Evolutionary conservation across 2,797 vertebrate genomes (phyloP).

Genomic region (Eulemur coronatus): DNA sequence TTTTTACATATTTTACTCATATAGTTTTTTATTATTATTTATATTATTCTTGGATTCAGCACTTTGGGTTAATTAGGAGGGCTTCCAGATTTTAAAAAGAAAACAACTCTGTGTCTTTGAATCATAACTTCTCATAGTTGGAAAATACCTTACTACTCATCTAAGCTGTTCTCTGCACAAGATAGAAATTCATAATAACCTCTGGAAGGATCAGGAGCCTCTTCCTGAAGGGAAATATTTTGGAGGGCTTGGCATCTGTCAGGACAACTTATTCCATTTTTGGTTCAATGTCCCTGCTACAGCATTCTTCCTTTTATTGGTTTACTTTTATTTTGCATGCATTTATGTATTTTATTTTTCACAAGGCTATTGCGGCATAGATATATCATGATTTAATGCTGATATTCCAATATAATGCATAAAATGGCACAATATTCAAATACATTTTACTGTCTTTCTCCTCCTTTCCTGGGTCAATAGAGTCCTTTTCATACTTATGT

Average conservation of each 20-base stretch:
- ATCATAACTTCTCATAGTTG: not conserved
- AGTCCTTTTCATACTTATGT: not conserved
- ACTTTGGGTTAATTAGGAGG: not conserved
- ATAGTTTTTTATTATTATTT: not conserved
- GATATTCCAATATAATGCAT: not conserved
- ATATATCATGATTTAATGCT: not conserved
- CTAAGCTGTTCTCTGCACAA: not conserved
- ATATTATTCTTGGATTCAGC: not conserved
- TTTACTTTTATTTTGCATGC: not conserved
- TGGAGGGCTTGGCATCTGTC: not conserved
- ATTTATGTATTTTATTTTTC: not conserved
- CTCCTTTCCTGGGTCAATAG: not conserved
- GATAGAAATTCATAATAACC: not conserved
- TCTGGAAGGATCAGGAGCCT: not conserved
- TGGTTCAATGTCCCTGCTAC: not conserved
- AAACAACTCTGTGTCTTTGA: not conserved
- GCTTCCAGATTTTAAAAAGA: not conserved
- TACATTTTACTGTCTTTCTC: not conserved
- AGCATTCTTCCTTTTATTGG: not conserved
- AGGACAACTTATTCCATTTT: not conserved
- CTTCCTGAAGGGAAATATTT: not conserved
- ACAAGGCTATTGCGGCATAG: conserved; percentile 28
- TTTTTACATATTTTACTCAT: not conserved
- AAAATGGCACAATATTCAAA: not conserved
- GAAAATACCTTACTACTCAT: not conserved